Conservation (phyloP, 2,888 invertebrate species). For the Lumbricus terrestris region DNA sequence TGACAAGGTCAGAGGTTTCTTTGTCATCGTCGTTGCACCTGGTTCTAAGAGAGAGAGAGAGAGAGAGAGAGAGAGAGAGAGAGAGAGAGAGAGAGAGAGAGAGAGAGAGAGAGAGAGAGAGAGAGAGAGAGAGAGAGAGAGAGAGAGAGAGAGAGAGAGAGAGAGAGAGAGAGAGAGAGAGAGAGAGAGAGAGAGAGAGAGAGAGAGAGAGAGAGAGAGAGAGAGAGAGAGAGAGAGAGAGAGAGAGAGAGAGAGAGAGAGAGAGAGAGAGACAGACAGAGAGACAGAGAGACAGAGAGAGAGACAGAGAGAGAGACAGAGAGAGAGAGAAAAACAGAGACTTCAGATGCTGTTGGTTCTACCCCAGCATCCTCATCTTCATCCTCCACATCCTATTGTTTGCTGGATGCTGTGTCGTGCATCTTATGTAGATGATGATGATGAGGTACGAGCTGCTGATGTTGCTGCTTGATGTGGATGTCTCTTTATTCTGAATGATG, state of each 20-base stretch:
- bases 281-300: no score
- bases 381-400: background rate
- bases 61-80: no score
- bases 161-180: no score
- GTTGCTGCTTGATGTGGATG: background rate
- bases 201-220: background rate
- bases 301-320: background rate
- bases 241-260: background rate
- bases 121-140: background rate
- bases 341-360: background rate
- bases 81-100: no score
- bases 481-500: slow-evolving; percentile 6
- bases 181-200: background rate
- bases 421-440: background rate
- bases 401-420: background rate
- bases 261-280: background rate
- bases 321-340: background rate
- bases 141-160: background rate
- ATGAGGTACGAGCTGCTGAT: no score
- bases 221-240: no score
- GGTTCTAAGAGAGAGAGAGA: no score
- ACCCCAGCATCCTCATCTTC: background rate
- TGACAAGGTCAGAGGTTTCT: background rate
- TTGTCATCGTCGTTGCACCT: background rate
- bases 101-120: no score